A percentile compares a stretch with the other conserved stretches of the same genome.
These are phyloP conservation scores for Xestia sexstrigata DNA, from an alignment of 2,888 invertebrate genomes.

Conservation along the genomic window DNA sequence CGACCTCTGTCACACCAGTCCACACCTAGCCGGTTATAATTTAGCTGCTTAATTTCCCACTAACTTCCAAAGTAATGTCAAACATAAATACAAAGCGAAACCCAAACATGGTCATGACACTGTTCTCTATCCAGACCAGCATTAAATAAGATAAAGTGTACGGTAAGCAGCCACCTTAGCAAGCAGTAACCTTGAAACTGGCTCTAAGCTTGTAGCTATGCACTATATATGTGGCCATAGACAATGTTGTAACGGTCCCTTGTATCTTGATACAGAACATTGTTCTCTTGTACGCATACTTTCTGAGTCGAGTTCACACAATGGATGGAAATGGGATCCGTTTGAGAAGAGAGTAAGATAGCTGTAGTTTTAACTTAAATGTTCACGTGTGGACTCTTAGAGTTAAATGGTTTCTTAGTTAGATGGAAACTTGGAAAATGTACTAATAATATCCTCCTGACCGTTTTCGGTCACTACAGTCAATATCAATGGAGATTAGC, in stretches of 20 bases:
- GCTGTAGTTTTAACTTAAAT: background rate
- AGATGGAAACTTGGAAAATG: background rate
- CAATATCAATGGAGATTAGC: background rate
- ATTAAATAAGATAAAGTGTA: conserved; percentile 41
- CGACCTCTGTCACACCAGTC: conserved; percentile 9
- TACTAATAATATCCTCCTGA: background rate
- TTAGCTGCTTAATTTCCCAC: background rate
- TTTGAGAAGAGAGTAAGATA: background rate
- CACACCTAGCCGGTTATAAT: background rate
- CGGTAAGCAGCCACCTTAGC: conserved; percentile 24
- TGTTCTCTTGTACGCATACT: conserved; percentile 32
- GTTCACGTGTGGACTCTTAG: background rate
- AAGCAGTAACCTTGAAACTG: conserved; percentile 29
- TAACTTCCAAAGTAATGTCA: conserved; percentile 21
- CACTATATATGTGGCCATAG: background rate
- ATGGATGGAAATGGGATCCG: conserved; percentile 16
- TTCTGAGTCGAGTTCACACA: conserved; percentile 20
- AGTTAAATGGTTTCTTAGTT: background rate
- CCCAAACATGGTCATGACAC: conserved; percentile 44
- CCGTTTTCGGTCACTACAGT: background rate
- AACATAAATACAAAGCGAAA: conserved; percentile 27
- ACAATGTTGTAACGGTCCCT: conserved; percentile 35
- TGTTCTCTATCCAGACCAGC: conserved; percentile 19
- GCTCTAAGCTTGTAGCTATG: conserved; percentile 4
- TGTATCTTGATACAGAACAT: conserved; percentile 21